Evolutionary conservation across 1,140 invertebrate genomes (phyloP), one percentile per base, ranked within the genome.

Genomic region (Ceratitis capitata): DNA sequence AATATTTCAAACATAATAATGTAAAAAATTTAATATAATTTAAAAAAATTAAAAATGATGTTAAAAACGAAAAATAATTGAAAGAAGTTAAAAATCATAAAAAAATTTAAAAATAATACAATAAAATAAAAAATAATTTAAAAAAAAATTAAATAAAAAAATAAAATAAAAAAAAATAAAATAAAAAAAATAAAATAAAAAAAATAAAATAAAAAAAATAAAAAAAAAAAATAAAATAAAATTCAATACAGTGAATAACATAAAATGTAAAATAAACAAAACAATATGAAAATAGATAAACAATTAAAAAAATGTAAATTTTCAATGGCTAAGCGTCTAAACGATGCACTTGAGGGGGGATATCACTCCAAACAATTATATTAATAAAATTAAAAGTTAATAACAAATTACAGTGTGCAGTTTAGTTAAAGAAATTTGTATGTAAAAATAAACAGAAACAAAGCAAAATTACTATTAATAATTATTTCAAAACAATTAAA

Each of bases 381-480:
- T 78, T 78, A 78, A 78, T n/a, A 74, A 74, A 42, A 74, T n/a
- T 5, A 7, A n/a, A n/a, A n/a, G n/a, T n/a, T n/a, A 78, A 78
- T 45, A 78, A 16, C n/a, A 78, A 69, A 78, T 23, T 19, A 7
- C 39, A 45, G 42, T 78, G 42, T 78, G 69, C 69, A 78, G 69
- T 78, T 53, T 78, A 78, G 69, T 78, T 78, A 45, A 78, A 78
- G 39, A 39, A 78, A 78, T 69, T 69, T 39, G 19, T 19, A 69
- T 35, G 32, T 19, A 26, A 35, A 39, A 69, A 61, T 1, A 10
- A 61, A 61, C 23, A 61, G 29, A n/a, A 23, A 16, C n/a, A 69
- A 69, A 45, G 45, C 69, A 45, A 42, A 42, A 78, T 26, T 61
- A n/a, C 19, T 42, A 45, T 45, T 45, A 45, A 45, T 4, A n/a